phyloP scores from a whole-genome alignment of 2,888 invertebrate species.

The Limulus polyphemus region DNA sequence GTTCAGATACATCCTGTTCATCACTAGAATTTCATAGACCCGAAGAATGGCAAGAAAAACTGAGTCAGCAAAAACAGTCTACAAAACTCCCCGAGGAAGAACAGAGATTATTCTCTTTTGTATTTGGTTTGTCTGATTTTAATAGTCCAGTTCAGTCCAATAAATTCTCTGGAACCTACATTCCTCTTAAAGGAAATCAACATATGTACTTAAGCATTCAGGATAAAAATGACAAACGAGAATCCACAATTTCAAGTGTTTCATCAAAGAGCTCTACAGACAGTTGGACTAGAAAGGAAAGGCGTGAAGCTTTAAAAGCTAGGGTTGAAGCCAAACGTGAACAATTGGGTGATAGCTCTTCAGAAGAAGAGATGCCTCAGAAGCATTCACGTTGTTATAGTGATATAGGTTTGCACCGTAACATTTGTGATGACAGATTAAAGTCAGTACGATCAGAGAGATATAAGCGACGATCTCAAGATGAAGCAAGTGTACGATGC shows the following conservation, averaged over 20 bases:
- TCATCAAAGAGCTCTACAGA: slow-evolving; percentile 21
- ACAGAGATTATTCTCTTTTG: neutral
- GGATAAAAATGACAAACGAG: too few relatives aligned
- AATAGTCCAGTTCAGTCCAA: neutral
- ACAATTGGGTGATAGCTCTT: slow-evolving; percentile 28
- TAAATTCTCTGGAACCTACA: neutral
- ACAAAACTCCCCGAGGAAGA: neutral
- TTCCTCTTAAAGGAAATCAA: neutral
- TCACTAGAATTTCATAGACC: slow-evolving; percentile 20
- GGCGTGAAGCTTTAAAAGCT: slow-evolving; percentile 25
- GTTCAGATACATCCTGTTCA: slow-evolving; percentile 21
- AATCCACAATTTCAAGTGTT: too few relatives aligned
- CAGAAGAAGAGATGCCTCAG: slow-evolving; percentile 38
- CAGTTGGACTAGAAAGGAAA: slow-evolving; percentile 21
- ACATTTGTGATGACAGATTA: slow-evolving; percentile 27
- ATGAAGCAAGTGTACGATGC: slow-evolving; percentile 6
- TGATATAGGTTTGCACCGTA: slow-evolving; percentile 16
- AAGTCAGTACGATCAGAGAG: slow-evolving; percentile 9
- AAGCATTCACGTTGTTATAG: slow-evolving; percentile 12
- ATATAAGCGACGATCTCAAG: slow-evolving; percentile 12
- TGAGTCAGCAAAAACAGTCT: neutral
- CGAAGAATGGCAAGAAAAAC: slow-evolving; percentile 1
- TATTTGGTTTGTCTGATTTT: neutral
- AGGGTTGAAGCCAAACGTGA: slow-evolving; percentile 26
- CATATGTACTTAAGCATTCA: too few relatives aligned